A percentile compares a stretch with the other conserved stretches of the same genome.
phyloP scores from a whole-genome alignment of 37 sponge, comb jelly and placozoan species.

The Haliclona indistincta region DNA sequence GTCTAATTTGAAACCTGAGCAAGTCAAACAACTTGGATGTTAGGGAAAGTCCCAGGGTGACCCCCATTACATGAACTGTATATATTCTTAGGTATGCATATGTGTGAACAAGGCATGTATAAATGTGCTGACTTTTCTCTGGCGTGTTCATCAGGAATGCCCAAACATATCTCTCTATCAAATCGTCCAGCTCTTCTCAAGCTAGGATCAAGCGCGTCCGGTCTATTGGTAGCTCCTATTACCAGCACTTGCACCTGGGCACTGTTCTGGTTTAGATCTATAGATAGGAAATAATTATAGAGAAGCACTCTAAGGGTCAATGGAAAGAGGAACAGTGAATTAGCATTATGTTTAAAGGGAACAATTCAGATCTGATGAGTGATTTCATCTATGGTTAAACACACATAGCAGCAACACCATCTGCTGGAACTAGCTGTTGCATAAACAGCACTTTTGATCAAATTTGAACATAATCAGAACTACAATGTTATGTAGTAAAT shows the following conservation, averaged over 20 bases:
- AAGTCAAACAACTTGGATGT: not conserved
- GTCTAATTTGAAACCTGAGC: not conserved
- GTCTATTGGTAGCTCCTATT: slow-evolving; percentile 90
- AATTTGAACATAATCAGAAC: no score
- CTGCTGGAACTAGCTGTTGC: no score
- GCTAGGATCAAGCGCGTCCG: slow-evolving; percentile 86
- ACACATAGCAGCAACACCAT: no score
- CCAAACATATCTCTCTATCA: slow-evolving; percentile 89
- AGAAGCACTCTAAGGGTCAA: no score
- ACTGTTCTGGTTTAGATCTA: slow-evolving; percentile 25
- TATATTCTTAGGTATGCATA: no score
- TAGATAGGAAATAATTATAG: not conserved
- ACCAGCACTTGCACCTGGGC: slow-evolving; percentile 58
- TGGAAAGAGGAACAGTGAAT: no score
- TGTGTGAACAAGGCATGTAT: not conserved
- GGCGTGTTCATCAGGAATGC: slow-evolving; percentile 86
- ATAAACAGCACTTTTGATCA: no score
- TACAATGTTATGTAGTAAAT: no score
- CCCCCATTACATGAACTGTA: no score
- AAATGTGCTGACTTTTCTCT: slow-evolving; percentile 52
- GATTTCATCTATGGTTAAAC: no score
- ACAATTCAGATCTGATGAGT: no score
- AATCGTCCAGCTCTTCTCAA: slow-evolving; percentile 93
- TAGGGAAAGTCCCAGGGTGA: not conserved
- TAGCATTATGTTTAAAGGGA: no score